Evolutionary conservation across 1,140 invertebrate genomes (phyloP), one percentile per base, ranked within the genome.

Genomic region (Temnothorax nylanderi): DNA sequence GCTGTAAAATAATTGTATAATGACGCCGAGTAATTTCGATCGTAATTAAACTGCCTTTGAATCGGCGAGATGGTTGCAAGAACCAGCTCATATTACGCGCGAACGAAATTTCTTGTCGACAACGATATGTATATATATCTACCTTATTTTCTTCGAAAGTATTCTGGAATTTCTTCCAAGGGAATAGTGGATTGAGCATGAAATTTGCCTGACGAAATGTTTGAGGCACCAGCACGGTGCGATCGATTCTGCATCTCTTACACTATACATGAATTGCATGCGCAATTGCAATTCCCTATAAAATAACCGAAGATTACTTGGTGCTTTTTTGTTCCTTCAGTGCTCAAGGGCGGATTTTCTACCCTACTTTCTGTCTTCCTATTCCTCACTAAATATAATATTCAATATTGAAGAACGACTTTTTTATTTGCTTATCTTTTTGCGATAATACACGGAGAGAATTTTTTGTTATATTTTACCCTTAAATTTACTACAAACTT

Each of bases 11-110:
- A 71, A 58, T 86, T 78, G 76, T 77, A 62, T 86, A 86, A 90
- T 82, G 75, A 58, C 62, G 56, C 47, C 65, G 34, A 56, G 13
- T 74, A 90, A 88, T 91, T 86, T 32, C 81, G 10, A 67, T 84
- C 37, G 77, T 76, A 90, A 88, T 88, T 86, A 88, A 26, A 84
- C 58, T 60, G 74, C 34, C 74, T 86, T 84, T 75, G 77, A 74
- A 82, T 69, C 71, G 7, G 62, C 69, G 75, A 26, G 26, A 56
- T 81, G 76, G 69, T 85, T 64, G 44, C 58, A 49, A 32, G 44
- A 49, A 11, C 47, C 18, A 34, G 67, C 21, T 32, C 16, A 76
- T 75, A 60, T 77, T 80, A 56, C 51, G 49, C 21, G 47, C 34
- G n/a, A 49, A 34, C 44, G 6, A 21, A 62, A 32, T 58, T 58